Evolutionary conservation across 53 echinoderm and acorn worm genomes (phyloP).

Genomic region (Glandiceps talaboti): DNA sequence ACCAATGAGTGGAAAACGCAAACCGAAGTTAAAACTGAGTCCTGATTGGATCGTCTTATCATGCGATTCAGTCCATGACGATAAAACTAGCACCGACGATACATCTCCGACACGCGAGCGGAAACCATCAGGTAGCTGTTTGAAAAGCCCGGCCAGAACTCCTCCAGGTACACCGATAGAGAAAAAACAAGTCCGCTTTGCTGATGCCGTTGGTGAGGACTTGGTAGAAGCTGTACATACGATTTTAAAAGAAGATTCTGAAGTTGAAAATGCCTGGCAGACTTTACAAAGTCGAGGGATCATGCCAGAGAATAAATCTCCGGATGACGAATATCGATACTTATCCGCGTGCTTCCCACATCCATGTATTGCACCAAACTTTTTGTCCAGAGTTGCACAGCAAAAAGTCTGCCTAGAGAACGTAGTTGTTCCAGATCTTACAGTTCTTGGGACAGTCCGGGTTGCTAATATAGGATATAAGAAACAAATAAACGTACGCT

Average conservation of each 20-base stretch:
- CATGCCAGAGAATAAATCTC: not conserved
- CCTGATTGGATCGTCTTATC: not conserved
- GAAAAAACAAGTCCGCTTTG: conserved; percentile 63
- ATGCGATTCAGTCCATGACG: not conserved
- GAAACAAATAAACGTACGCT: conserved; percentile 54
- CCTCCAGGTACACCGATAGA: conserved; percentile 47
- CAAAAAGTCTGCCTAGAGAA: conserved; percentile 65
- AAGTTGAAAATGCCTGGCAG: not conserved
- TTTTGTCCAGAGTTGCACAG: conserved; percentile 36
- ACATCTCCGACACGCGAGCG: not conserved
- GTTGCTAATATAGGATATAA: conserved; percentile 43
- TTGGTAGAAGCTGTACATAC: conserved; percentile 54
- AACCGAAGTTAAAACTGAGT: not conserved
- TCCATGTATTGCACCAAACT: conserved; percentile 50
- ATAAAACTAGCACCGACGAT: not conserved
- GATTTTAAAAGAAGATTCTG: conserved; percentile 14
- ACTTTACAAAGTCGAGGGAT: not conserved
- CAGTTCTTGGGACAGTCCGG: conserved; percentile 59
- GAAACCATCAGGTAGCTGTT: not conserved
- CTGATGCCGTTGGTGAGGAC: conserved; percentile 61
- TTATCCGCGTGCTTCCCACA: conserved; percentile 53
- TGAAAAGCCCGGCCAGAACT: conserved; percentile 1
- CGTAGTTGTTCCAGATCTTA: conserved; percentile 58
- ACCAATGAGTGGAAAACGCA: not conserved
- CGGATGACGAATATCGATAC: not conserved